A percentile compares a stretch with the other conserved stretches of the same genome.
These are phyloP conservation scores for Halcyon chelicuti DNA, from an alignment of 2,797 vertebrate species.

Conservation along the genomic window DNA sequence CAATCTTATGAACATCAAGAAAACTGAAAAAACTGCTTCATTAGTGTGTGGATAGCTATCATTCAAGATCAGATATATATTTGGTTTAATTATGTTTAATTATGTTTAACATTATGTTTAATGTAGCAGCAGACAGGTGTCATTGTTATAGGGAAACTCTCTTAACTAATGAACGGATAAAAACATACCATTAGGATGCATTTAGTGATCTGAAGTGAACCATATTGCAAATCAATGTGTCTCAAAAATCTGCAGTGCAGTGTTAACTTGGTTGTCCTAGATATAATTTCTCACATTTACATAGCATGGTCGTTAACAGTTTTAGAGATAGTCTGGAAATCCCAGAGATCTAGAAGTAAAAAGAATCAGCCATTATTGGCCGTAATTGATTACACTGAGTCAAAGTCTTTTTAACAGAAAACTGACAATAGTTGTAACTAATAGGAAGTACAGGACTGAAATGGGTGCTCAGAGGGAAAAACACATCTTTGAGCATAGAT, in stretches of 20 bases:
- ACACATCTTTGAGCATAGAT: not conserved
- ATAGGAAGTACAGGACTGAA: not conserved
- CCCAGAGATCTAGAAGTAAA: not conserved
- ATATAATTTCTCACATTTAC: not conserved
- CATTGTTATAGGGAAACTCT: not conserved
- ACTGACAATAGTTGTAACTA: not conserved
- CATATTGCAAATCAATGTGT: not conserved
- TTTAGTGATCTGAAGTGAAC: slow-evolving; percentile 4
- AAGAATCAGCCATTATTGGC: not conserved
- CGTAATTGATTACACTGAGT: not conserved
- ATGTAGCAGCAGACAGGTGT: not conserved
- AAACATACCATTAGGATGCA: not conserved
- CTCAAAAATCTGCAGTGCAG: not conserved
- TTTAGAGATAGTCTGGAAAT: not conserved
- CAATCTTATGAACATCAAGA: not conserved
- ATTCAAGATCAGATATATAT: not conserved
- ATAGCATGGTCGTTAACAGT: not conserved
- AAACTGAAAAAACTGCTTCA: not conserved
- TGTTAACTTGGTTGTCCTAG: not conserved
- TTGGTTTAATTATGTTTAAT: not conserved
- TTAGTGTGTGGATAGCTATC: not conserved
- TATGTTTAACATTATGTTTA: not conserved
- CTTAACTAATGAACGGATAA: not conserved
- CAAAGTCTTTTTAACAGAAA: not conserved
- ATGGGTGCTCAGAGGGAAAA: not conserved